Conservation (phyloP, 1,140 invertebrate genomes). For the Drepana arcuata region DNA sequence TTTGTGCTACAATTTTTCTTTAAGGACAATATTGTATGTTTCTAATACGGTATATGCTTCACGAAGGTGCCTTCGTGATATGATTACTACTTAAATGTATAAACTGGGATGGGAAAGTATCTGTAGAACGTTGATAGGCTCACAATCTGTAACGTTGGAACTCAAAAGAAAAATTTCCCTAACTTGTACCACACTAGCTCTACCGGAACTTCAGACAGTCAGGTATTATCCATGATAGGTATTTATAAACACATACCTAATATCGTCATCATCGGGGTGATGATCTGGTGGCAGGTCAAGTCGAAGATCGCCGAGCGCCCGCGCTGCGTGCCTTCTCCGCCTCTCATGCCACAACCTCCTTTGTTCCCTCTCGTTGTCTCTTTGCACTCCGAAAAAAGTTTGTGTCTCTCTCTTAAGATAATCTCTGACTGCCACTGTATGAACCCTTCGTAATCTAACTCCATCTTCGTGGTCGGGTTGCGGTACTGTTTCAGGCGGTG, state of each 20-base stretch:
- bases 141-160: too few species aligned
- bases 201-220: too few species aligned
- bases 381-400: slow-evolving; percentile 84
- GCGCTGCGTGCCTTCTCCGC: slow-evolving; percentile 80
- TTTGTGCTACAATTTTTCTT: too few species aligned
- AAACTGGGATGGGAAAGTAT: too few species aligned
- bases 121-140: too few species aligned
- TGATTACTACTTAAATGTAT: too few species aligned
- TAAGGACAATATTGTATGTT: too few species aligned
- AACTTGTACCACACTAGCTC: too few species aligned
- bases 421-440: slow-evolving; percentile 63
- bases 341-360: slow-evolving; percentile 82
- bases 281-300: slow-evolving; percentile 74
- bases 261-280: slow-evolving; percentile 72
- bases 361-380: slow-evolving; percentile 80
- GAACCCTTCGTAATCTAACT: slow-evolving; percentile 41
- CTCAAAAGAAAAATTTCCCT: too few species aligned
- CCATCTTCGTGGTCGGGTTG: slow-evolving; percentile 57
- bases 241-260: slow-evolving; percentile 64
- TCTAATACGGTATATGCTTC: too few species aligned
- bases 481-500: slow-evolving; percentile 40
- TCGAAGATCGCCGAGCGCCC: slow-evolving; percentile 78
- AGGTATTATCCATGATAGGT: too few species aligned
- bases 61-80: too few species aligned
- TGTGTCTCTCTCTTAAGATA: slow-evolving; percentile 84